Evolutionary conservation across 2,888 invertebrate genomes (phyloP), one percentile per base, ranked within the genome.

Genomic region (Andrena marginata): DNA sequence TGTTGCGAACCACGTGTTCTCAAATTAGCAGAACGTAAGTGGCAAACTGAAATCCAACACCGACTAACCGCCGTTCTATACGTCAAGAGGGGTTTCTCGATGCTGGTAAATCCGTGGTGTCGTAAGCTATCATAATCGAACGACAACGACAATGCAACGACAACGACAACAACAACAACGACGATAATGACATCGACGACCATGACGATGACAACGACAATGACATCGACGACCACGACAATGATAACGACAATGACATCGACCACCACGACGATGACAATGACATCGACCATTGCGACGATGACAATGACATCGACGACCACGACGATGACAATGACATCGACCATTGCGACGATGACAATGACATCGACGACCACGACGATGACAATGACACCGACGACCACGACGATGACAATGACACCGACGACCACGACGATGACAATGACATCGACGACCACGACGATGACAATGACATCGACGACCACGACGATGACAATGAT

Each of bases 31-130:
- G 51, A 71, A 75, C 81, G 87, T 89, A 87, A 87, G 87, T 84
- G 87, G 87, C 81, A 82, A 82, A 84, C 87, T 90, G 91, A 89
- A 91, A 91, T 88, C 71, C 86, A 88, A 91, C 87, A 91, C 91
- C 90, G 85, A 26, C 64, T 76, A 70, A 71, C 75, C 26, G 73
- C 63, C 65, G 80, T 60, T 68, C 65, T 64, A 62, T 68, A 77
- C 78, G 86, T 79, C 80, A 70, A 72, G 76, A 64, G 60, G 65
- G 70, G 51, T 85, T 82, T 82, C 82, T 82, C 71, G 77, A 75
- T 69, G 80, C 77, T 82, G 51, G 85, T 88, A 84, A 88, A 87
- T 86, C 64, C 73, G 80, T 80, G 80, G 64, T 78, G 84, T 69
- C 77, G 88, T 80, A 79, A 85, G 82, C 78, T 67, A 68, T 62